Percentiles rank a stretch among this genome's conserved stretches.
Conservation (phyloP, 2,113 vertebrate species). For the Mesembrinibis cayennensis region DNA sequence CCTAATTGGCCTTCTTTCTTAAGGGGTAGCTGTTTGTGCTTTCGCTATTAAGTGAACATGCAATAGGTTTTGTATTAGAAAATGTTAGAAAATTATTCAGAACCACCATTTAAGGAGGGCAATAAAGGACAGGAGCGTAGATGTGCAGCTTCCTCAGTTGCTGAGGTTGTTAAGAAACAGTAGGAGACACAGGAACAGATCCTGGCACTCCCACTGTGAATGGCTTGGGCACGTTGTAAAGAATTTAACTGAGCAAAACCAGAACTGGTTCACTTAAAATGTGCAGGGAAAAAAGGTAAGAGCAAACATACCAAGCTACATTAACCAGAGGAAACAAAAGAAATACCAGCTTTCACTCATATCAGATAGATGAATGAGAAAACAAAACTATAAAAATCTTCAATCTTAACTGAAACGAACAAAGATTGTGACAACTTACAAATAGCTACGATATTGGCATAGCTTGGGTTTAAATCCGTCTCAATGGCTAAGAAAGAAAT, state of each 20-base stretch:
- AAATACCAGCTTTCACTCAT: neutral
- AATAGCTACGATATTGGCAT: neutral
- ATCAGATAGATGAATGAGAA: neutral
- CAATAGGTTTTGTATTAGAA: neutral
- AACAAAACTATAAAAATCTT: neutral
- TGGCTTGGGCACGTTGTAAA: neutral
- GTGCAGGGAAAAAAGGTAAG: neutral
- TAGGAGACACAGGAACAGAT: slow-evolving; percentile 6
- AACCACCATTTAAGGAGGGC: neutral
- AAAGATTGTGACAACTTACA: neutral
- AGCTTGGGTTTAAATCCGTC: neutral
- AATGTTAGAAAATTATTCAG: neutral
- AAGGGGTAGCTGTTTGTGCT: neutral
- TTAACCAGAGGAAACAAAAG: neutral
- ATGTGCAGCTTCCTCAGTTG: neutral
- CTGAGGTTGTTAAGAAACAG: neutral
- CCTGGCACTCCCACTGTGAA: neutral
- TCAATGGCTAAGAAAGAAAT: neutral
- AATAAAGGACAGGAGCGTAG: neutral
- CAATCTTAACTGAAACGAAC: neutral
- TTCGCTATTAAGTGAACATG: neutral
- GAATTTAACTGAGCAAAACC: slow-evolving; percentile 31
- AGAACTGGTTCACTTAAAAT: neutral
- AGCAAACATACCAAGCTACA: neutral
- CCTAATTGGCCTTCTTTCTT: neutral